Evolutionary conservation across 1,140 invertebrate species (phyloP), one percentile per base, ranked within the genome.

Genomic region (Heliconius nattereri): DNA sequence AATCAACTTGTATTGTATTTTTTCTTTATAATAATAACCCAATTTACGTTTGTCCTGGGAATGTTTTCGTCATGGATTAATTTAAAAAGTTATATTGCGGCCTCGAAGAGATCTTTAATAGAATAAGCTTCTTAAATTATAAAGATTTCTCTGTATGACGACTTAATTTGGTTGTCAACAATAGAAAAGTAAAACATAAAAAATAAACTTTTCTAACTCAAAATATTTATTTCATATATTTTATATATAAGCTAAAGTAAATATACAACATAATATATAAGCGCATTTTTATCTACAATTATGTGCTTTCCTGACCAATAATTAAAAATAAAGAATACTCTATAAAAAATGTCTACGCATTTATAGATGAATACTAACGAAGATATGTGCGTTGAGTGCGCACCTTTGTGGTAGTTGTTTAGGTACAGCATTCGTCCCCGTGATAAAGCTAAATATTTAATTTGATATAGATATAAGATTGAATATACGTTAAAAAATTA

Each of bases 51-150:
- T 77, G 78, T 78, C 83, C 82, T 83, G 81, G 71, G 78, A 85
- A 74, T 83, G 82, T 83, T 83, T 86, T 86, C 80, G 81, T 90
- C 88, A 90, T 90, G 87, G 87, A 88, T 90, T 91, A 91, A 91
- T 91, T 91, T 91, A 81, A 82, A 85, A 91, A 91, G 88, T 91
- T 91, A 91, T 87, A 91, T 91, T 90, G 89, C 87, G 85, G 84
- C 79, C 80, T 79, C 81, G 78, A 71, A 83, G 83, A 84, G 45
- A 80, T 76, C 45, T 75, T 80, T 78, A 83, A 83, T 80, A 78
- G 77, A 83, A 83, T 83, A 80, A 83, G 79, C 79, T 80, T 76
- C 71, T 78, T 72, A 80, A 83, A 80, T 83, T 74, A 80, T 70
- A 73, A 76, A 78, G 40, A 83, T 78, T 83, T 80, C 66, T 71